phyloP scores from a whole-genome alignment of 2,888 invertebrate genomes.

The Tyria jacobaeae region DNA sequence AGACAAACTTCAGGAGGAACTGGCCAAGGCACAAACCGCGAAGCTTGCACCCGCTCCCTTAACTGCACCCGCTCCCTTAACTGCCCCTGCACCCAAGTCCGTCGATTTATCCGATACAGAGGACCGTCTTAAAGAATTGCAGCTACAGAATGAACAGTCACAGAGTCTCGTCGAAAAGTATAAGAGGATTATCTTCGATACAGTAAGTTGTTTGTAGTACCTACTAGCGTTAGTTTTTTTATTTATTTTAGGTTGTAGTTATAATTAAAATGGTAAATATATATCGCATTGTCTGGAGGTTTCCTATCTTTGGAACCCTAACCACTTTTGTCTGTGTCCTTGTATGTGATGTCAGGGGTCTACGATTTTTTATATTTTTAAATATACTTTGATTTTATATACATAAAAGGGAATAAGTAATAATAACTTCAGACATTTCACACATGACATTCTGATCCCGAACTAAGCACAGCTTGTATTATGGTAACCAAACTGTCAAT shows the following conservation, averaged over 20 bases:
- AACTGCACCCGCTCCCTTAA: constrained; percentile 11
- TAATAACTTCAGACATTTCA: no score
- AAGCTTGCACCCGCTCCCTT: neutral
- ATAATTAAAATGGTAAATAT: no score
- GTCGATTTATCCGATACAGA: constrained; percentile 44
- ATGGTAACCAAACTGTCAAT: no score
- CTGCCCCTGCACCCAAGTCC: neutral
- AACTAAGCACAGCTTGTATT: no score
- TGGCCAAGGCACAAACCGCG: constrained; percentile 32
- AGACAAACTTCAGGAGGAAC: constrained; percentile 63
- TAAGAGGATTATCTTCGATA: constrained; percentile 91
- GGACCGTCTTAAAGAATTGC: constrained; percentile 78
- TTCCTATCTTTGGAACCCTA: no score
- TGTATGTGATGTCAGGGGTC: no score
- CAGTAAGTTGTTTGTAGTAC: constrained; percentile 84
- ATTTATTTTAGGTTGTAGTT: neutral
- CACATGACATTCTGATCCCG: no score
- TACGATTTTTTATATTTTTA: no score
- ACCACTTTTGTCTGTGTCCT: no score
- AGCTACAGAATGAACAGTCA: constrained; percentile 88
- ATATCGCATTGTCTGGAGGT: no score
- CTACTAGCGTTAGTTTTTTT: neutral
- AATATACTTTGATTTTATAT: no score
- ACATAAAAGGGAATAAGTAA: no score
- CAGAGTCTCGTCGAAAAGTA: constrained; percentile 89